These are phyloP conservation scores for Scaptomyza pallida DNA, from an alignment of 1,140 invertebrate genomes.

Conservation along the genomic window DNA sequence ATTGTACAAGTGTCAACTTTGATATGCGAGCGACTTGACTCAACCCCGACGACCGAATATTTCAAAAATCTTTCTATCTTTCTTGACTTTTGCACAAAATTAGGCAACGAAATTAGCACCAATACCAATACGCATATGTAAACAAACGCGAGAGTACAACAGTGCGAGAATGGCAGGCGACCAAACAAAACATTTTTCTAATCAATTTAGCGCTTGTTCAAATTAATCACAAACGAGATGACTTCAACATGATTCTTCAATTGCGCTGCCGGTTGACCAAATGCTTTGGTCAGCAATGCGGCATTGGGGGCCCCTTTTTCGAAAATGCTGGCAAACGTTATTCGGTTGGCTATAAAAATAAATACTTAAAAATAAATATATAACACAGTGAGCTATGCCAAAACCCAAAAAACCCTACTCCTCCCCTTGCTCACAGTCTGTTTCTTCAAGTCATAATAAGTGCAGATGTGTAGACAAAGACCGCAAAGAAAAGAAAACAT, in stretches of 20 bases:
- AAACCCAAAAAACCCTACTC: slow-evolving; percentile 28
- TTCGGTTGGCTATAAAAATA: slow-evolving; percentile 56
- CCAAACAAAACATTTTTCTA: slow-evolving; percentile 62
- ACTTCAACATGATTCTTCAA: slow-evolving; percentile 48
- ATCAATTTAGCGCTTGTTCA: slow-evolving; percentile 58
- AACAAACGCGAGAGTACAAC: slow-evolving; percentile 24
- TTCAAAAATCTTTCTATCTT: slow-evolving; percentile 24
- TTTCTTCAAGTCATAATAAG: slow-evolving; percentile 43
- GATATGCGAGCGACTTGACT: slow-evolving; percentile 75
- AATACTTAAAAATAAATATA: slow-evolving; percentile 55
- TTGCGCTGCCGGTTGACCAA: slow-evolving; percentile 39
- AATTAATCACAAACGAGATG: slow-evolving; percentile 69
- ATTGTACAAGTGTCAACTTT: slow-evolving; percentile 76
- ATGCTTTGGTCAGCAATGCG: slow-evolving; percentile 35
- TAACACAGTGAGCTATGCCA: slow-evolving; percentile 39
- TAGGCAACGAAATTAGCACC: slow-evolving; percentile 40
- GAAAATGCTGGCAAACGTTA: slow-evolving; percentile 62
- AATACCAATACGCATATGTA: slow-evolving; percentile 19
- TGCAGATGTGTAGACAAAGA: slow-evolving; percentile 53
- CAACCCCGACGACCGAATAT: slow-evolving; percentile 66
- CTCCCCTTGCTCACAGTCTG: background rate
- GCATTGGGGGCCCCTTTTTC: slow-evolving; percentile 61
- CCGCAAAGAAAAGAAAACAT: slow-evolving; percentile 15
- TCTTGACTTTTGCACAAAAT: slow-evolving; percentile 28
- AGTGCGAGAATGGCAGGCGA: slow-evolving; percentile 28